Evolutionary conservation across 35 echinoderm and acorn worm species (phyloP).

Genomic region (Apostichopus californicus): DNA sequence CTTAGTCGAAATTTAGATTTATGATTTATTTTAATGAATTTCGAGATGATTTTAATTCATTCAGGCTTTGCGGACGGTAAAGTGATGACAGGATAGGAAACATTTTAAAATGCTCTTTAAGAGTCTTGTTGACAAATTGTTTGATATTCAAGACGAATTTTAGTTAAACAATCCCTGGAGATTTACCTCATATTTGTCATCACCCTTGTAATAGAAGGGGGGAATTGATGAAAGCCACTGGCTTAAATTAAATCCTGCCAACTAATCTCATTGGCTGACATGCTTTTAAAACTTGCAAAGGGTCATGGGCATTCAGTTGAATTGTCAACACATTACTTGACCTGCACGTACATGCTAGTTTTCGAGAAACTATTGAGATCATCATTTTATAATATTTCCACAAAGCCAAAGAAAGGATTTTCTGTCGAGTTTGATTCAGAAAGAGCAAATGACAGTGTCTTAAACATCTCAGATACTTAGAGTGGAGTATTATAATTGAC

Average conservation of each 20-base stretch:
- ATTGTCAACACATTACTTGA: no score
- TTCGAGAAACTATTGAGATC: no score
- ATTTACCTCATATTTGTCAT: not conserved
- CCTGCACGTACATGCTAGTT: no score
- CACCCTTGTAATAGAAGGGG: slow-evolving; percentile 1
- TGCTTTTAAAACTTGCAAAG: not conserved
- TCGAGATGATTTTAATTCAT: slow-evolving; percentile 4
- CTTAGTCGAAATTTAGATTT: not conserved
- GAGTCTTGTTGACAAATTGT: slow-evolving; percentile 29
- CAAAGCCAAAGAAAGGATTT: no score
- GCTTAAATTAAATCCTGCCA: slow-evolving; percentile 17
- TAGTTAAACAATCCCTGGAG: not conserved
- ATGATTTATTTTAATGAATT: slow-evolving; percentile 16
- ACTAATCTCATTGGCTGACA: slow-evolving; percentile 33
- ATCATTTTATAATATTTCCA: no score
- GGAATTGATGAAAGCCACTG: slow-evolving; percentile 21
- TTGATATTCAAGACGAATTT: slow-evolving; percentile 26
- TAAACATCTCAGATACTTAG: no score
- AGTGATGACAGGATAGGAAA: slow-evolving; percentile 33
- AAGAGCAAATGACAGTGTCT: no score
- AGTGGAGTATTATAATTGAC: no score
- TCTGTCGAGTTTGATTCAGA: no score
- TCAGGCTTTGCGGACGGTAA: not conserved
- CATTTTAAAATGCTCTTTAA: slow-evolving; percentile 23
- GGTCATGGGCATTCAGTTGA: not conserved